A percentile compares a stretch with the other conserved stretches of the same genome.
phyloP scores from a whole-genome alignment of 1,140 invertebrate species.

The Pectinophora gossypiella region DNA sequence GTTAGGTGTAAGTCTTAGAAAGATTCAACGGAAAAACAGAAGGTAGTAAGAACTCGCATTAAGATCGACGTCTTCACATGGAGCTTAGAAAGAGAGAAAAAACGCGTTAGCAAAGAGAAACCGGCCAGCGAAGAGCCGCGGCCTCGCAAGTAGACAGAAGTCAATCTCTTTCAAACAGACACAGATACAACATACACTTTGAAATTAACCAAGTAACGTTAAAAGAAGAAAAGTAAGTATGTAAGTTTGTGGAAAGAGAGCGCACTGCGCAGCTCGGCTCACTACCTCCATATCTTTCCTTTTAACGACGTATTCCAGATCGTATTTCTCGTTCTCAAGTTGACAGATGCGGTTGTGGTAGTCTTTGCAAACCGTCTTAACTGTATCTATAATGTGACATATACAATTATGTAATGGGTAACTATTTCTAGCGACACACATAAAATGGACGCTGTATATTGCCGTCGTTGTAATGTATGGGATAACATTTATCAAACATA shows the following conservation, averaged over 20 bases:
- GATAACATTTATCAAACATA: neutral
- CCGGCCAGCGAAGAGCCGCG: slow-evolving; percentile 21
- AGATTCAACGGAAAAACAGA: slow-evolving; percentile 42
- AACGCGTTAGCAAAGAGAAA: slow-evolving; percentile 48
- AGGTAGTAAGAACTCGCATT: slow-evolving; percentile 47
- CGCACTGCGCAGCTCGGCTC: slow-evolving; percentile 42
- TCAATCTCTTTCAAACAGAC: slow-evolving; percentile 51
- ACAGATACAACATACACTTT: slow-evolving; percentile 55
- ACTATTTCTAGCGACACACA: neutral
- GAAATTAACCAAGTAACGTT: slow-evolving; percentile 49
- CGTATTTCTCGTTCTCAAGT: slow-evolving; percentile 97
- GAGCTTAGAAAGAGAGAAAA: slow-evolving; percentile 52
- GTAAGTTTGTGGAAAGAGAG: slow-evolving; percentile 61
- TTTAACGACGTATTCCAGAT: slow-evolving; percentile 98
- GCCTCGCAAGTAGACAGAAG: slow-evolving; percentile 29
- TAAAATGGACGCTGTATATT: neutral
- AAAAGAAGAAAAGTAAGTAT: slow-evolving; percentile 44
- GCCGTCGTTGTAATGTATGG: neutral
- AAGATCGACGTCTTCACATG: slow-evolving; percentile 39
- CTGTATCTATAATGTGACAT: slow-evolving; percentile 78
- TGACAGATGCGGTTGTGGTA: slow-evolving; percentile 91
- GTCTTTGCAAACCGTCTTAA: slow-evolving; percentile 89
- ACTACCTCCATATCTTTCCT: slow-evolving; percentile 97
- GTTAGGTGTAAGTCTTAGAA: slow-evolving; percentile 23
- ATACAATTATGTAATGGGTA: neutral